Base-by-base conservation (phyloP, 1,140 invertebrate species). In the Amphibalanus amphitrite region DNA sequence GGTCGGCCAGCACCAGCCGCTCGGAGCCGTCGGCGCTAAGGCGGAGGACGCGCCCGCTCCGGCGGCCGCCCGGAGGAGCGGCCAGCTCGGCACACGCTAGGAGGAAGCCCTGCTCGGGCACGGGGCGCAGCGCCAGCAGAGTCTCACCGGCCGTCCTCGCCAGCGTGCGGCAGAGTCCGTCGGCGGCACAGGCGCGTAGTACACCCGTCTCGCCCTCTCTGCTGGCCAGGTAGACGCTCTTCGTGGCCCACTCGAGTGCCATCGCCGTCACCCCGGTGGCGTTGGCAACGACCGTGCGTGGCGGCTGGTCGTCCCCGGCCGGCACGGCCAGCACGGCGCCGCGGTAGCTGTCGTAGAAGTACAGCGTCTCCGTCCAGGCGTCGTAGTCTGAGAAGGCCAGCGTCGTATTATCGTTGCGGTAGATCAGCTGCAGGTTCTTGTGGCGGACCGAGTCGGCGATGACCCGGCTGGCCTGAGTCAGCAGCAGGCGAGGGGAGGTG, bases 221-320 rank as follows among this genome's bases (percentile, higher is more conserved):
- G 65, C 65, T 67, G 65, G 65, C 65, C 65, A 67, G 26, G 65
- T 67, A 67, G n/a, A 67, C 65, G n/a, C 23, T 67, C 28, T 67
- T 67, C n/a, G 65, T 67, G 3, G n/a, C 10, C 65, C 65, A 67
- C 26, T 67, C 65, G 15, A 28, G 28, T 10, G 65, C 65, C 26
- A 67, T n/a, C 65, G 65, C 65, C 1, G 65, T 67, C 10, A 67
- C 3, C 6, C 65, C 26, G 15, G 26, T 67, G 65, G 10, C 65
- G 65, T 67, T 67, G 28, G 26, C 23, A 20, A 59, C 47, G 47
- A 59, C 13, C 6, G 20, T 13, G 47, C 47, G 47, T 6, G 38
- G 38, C 47, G 17, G 13, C 26, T 10, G 10, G 0, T 28, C 28
- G 15, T 26, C 65, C 0, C 10, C 28, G 26, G 28, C 65, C 26